These are phyloP conservation scores for Syritta pipiens DNA, from an alignment of 2,888 invertebrate species.

Conservation along the genomic window DNA sequence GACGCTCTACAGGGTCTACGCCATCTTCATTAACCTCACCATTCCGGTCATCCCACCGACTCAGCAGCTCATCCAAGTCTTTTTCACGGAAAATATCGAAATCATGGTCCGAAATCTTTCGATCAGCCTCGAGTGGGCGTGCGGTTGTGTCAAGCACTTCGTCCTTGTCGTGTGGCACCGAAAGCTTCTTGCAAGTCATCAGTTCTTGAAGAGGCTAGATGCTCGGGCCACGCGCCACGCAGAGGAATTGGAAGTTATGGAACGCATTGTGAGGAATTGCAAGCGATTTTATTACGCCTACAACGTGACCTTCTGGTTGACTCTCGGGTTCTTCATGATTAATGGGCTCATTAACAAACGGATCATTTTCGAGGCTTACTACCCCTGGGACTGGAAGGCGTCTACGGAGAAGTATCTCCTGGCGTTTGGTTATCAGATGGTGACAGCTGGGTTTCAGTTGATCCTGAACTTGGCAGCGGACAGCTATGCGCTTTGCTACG, in stretches of 20 bases:
- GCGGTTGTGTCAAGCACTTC: constrained; percentile 58
- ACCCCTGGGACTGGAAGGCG: constrained; percentile 60
- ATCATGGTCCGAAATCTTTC: constrained; percentile 65
- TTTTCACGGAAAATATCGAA: constrained; percentile 36
- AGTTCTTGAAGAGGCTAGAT: constrained; percentile 59
- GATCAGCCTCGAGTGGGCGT: constrained; percentile 54
- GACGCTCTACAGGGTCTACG: constrained; percentile 55
- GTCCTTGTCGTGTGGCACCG: constrained; percentile 27
- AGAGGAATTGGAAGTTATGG: constrained; percentile 61
- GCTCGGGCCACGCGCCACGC: constrained; percentile 44
- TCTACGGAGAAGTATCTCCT: constrained; percentile 48
- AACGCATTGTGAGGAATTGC: constrained; percentile 50
- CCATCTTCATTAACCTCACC: constrained; percentile 33
- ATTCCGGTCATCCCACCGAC: constrained; percentile 40
- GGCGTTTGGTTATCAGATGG: constrained; percentile 52
- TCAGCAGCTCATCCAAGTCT: constrained; percentile 38
- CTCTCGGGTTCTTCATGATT: constrained; percentile 42
- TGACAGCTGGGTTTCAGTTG: constrained; percentile 24
- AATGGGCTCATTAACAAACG: constrained; percentile 53
- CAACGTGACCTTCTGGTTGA: constrained; percentile 43
- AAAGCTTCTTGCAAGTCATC: constrained; percentile 20
- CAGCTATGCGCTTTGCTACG: constrained; percentile 67
- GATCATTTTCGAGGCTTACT: constrained; percentile 67
- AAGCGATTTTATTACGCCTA: constrained; percentile 43
- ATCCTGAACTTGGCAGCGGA: constrained; percentile 68